These are phyloP conservation scores for Lymantria dispar DNA, from an alignment of 2,888 invertebrate genomes.

Conservation along the genomic window DNA sequence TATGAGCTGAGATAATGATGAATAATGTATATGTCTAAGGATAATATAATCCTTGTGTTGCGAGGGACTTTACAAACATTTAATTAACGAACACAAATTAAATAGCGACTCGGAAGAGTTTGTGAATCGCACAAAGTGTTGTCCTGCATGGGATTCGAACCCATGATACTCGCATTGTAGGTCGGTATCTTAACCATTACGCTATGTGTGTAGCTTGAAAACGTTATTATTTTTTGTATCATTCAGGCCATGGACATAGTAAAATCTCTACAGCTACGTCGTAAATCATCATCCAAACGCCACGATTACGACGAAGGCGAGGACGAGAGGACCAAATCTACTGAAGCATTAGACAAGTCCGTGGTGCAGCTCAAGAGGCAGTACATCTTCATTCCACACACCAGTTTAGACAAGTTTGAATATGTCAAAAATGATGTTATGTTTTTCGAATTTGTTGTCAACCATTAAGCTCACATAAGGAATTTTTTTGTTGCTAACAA, in stretches of 20 bases:
- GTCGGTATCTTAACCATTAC: too few species aligned
- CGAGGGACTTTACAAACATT: too few species aligned
- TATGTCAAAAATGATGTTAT: conserved; percentile 83
- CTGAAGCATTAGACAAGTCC: conserved; percentile 57
- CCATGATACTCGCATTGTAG: too few species aligned
- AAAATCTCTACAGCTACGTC: conserved; percentile 79
- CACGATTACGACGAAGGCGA: conserved; percentile 60
- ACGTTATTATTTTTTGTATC: background rate
- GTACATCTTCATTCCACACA: conserved; percentile 86
- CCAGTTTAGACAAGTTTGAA: conserved; percentile 82
- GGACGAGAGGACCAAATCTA: conserved; percentile 52
- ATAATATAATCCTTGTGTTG: too few species aligned
- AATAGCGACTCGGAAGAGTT: too few species aligned
- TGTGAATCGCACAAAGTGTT: too few species aligned
- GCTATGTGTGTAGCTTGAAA: too few species aligned
- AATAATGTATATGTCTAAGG: too few species aligned
- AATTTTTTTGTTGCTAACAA: too few species aligned
- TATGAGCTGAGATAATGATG: too few species aligned
- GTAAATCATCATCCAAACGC: conserved; percentile 64
- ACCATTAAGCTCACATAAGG: conserved; percentile 34
- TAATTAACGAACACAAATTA: too few species aligned
- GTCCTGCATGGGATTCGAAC: too few species aligned
- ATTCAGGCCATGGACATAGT: conserved; percentile 84
- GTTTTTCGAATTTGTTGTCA: conserved; percentile 82
- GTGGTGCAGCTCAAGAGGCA: conserved; percentile 70